phyloP scores from a whole-genome alignment of 2,888 invertebrate genomes.

The Drosophila gaucha region DNA sequence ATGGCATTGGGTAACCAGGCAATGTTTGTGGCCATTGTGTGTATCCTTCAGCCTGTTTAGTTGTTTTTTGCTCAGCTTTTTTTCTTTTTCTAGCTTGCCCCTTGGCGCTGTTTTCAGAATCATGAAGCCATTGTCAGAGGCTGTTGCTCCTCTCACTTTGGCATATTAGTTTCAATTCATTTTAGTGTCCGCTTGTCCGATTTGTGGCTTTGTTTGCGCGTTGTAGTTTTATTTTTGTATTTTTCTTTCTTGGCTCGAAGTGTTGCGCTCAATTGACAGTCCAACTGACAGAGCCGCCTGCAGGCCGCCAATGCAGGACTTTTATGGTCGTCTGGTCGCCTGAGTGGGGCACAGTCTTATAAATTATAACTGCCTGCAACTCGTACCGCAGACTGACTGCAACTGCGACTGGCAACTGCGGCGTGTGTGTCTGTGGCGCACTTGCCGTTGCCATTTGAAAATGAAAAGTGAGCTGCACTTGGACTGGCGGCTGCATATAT shows the following conservation, averaged over 20 bases:
- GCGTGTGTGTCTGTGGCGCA: constrained; percentile 54
- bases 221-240: constrained; percentile 18
- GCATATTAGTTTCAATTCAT: constrained; percentile 82
- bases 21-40: constrained; percentile 46
- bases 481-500: constrained; percentile 38
- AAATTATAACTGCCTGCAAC: constrained; percentile 68
- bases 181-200: constrained; percentile 73
- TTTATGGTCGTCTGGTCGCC: constrained; percentile 68
- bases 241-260: constrained; percentile 53
- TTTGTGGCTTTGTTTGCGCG: constrained; percentile 73
- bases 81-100: constrained; percentile 33
- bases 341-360: constrained; percentile 61
- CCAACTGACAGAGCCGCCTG: constrained; percentile 77
- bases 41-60: constrained; percentile 69
- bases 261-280: constrained; percentile 80
- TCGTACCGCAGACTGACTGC: constrained; percentile 15
- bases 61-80: constrained; percentile 6
- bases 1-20: constrained; percentile 68
- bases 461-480: constrained; percentile 75
- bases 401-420: constrained; percentile 23
- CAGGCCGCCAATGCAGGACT: constrained; percentile 73
- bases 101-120: constrained; percentile 67
- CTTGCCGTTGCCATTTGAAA: constrained; percentile 78
- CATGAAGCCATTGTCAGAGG: constrained; percentile 71
- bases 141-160: constrained; percentile 72